A percentile compares a stretch with the other conserved stretches of the same genome.
phyloP scores from a whole-genome alignment of 2,888 invertebrate species.

The Galeopsomyia nigrocyanea region DNA sequence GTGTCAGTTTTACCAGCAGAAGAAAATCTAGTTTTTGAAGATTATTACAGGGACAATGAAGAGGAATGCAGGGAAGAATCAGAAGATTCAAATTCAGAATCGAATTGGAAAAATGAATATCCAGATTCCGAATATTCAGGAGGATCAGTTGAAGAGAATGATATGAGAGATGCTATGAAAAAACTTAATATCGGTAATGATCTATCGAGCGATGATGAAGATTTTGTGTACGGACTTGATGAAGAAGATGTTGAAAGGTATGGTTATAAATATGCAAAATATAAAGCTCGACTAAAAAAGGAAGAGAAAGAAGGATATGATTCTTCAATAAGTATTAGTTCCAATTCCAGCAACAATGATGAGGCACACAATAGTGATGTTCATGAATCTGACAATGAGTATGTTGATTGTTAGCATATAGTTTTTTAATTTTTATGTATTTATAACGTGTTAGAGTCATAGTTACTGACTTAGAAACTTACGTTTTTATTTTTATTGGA shows the following conservation, averaged over 20 bases:
- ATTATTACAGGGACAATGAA: constrained; percentile 58
- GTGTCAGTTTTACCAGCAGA: constrained; percentile 64
- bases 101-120: constrained; percentile 84
- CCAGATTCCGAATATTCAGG: constrained; percentile 77
- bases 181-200: constrained; percentile 62
- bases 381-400: constrained; percentile 22
- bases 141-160: constrained; percentile 74
- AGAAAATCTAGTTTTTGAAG: constrained; percentile 65
- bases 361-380: constrained; percentile 54
- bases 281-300: constrained; percentile 72
- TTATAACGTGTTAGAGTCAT: too few relatives aligned
- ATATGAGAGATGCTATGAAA: constrained; percentile 76
- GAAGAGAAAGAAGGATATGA: constrained; percentile 56
- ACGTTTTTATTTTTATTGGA: too few relatives aligned
- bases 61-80: constrained; percentile 66
- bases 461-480: too few relatives aligned
- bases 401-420: neutral
- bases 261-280: constrained; percentile 78
- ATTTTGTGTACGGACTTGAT: constrained; percentile 61
- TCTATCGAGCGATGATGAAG: constrained; percentile 71
- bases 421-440: too few relatives aligned
- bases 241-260: constrained; percentile 74
- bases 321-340: constrained; percentile 17
- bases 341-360: constrained; percentile 8
- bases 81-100: constrained; percentile 84